A percentile compares a stretch with the other conserved stretches of the same genome.
Conservation (phyloP, 2,113 vertebrate genomes). For the Falcunculus frontatus region DNA sequence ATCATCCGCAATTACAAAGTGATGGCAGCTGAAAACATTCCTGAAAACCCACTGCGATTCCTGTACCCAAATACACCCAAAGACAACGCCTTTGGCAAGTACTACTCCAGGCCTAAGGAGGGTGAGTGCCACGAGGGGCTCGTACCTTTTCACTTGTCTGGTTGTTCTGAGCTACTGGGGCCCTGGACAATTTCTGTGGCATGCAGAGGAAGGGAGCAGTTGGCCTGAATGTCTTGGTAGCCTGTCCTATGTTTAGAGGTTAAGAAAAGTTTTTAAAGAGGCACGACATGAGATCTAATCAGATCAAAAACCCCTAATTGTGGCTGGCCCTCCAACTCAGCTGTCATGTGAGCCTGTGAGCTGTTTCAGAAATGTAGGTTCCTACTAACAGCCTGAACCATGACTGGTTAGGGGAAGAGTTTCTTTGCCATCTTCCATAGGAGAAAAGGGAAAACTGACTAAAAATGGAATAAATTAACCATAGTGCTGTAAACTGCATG, state of each 20-base stretch:
- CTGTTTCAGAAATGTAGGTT: background rate
- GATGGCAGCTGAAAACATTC: constrained; percentile 95
- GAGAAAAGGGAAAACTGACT: background rate
- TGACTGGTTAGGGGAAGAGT: background rate
- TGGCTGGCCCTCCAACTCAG: background rate
- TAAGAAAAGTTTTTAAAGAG: background rate
- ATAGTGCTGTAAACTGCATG: background rate
- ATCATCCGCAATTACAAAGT: constrained; percentile 97
- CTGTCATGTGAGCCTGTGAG: background rate
- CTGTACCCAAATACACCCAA: constrained; percentile 88
- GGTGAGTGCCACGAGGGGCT: constrained; percentile 65
- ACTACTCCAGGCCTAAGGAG: constrained; percentile 90
- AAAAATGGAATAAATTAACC: background rate
- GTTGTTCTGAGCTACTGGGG: background rate
- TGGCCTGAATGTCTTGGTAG: background rate
- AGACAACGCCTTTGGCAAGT: constrained; percentile 94
- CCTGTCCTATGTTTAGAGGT: background rate
- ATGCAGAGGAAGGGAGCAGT: background rate
- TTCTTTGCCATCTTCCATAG: background rate
- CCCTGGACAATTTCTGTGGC: background rate
- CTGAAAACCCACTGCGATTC: constrained; percentile 90
- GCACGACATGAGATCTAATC: background rate
- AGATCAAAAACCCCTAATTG: background rate
- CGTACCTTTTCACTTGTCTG: rapidly evolving
- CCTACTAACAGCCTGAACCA: background rate